Percentiles rank a stretch among this genome's conserved stretches.
Conservation (phyloP, 2,888 invertebrate genomes). For the Pomacea canaliculata region DNA sequence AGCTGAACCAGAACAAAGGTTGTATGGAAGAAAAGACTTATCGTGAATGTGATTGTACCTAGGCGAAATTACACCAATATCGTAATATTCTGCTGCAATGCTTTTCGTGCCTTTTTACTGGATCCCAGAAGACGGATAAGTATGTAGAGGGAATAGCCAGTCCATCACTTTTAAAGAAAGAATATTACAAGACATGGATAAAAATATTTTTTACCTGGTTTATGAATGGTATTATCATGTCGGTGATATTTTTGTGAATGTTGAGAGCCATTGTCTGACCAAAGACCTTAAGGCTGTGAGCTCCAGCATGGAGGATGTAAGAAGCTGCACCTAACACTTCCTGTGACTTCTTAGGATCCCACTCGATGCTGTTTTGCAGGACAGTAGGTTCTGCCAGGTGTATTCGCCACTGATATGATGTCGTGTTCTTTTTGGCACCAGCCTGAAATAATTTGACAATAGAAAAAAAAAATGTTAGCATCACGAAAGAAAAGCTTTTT, state of each 20-base stretch:
- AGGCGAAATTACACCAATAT: neutral
- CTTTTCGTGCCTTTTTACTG: too few relatives aligned
- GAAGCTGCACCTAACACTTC: neutral
- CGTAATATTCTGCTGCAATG: neutral
- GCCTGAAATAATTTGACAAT: constrained; percentile 2
- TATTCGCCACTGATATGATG: constrained; percentile 1
- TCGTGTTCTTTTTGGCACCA: neutral
- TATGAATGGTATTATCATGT: constrained; percentile 18
- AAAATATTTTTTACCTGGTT: constrained; percentile 2
- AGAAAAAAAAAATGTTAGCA: neutral
- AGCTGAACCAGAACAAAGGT: too few relatives aligned
- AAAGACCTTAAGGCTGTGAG: constrained; percentile 12
- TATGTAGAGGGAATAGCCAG: too few relatives aligned
- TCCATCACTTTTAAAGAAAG: too few relatives aligned
- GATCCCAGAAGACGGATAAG: too few relatives aligned
- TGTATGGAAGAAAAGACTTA: too few relatives aligned
- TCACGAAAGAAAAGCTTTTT: too few relatives aligned
- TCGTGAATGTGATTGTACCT: too few relatives aligned
- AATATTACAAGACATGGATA: too few relatives aligned
- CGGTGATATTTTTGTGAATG: constrained; percentile 13
- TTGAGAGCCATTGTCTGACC: constrained; percentile 19
- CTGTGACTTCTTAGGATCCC: constrained; percentile 9
- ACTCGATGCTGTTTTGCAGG: constrained; percentile 5
- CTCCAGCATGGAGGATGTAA: constrained; percentile 2
- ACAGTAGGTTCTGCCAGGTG: constrained; percentile 11